These are phyloP conservation scores for Mixornis gularis DNA, from an alignment of 2,113 vertebrate genomes.

Conservation along the genomic window DNA sequence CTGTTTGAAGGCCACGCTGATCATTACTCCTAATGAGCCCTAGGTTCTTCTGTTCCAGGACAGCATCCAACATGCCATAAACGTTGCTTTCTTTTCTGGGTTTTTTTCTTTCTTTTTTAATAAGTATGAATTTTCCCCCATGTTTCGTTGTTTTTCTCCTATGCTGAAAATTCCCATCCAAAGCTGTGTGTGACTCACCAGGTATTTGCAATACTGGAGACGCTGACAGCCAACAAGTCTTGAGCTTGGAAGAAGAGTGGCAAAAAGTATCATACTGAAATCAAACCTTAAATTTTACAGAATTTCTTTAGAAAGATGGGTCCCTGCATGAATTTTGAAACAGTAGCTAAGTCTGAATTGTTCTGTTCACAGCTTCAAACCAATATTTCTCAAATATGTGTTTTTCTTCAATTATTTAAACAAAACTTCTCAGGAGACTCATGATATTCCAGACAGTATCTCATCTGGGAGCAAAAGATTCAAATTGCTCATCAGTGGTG, in stretches of 20 bases:
- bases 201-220: background rate
- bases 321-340: background rate
- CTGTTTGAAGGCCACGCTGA: background rate
- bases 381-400: background rate
- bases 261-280: background rate
- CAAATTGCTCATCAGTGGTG: background rate
- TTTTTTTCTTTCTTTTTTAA: background rate
- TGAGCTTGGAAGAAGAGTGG: background rate
- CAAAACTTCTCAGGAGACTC: background rate
- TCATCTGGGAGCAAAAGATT: background rate
- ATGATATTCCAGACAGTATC: background rate
- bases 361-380: background rate
- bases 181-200: fast-evolving
- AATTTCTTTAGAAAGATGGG: background rate
- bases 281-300: background rate
- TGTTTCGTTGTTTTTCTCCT: background rate
- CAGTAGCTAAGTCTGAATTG: background rate
- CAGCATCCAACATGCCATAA: background rate
- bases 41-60: background rate
- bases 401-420: background rate
- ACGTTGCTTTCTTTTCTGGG: background rate
- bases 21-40: background rate
- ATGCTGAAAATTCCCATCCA: background rate
- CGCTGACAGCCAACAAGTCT: background rate
- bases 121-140: background rate